phyloP scores from a whole-genome alignment of 2,797 vertebrate genomes.

The Thamnophis elegans region DNA sequence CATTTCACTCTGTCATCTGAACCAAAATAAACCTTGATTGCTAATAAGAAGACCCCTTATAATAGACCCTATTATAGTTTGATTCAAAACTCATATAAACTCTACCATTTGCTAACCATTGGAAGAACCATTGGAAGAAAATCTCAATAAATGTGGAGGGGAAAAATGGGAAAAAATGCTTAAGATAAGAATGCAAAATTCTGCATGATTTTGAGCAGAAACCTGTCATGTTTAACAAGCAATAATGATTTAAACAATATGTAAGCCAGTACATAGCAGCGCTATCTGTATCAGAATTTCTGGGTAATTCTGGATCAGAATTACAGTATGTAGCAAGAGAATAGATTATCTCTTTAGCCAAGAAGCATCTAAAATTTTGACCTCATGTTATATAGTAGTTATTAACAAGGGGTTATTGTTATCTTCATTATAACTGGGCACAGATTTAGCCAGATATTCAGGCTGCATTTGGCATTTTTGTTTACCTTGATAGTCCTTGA shows the following conservation, averaged over 20 bases:
- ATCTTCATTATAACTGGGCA: background rate
- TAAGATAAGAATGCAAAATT: background rate
- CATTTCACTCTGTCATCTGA: background rate
- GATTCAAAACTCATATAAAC: background rate
- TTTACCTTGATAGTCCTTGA: background rate
- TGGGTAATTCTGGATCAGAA: background rate
- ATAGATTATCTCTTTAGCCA: background rate
- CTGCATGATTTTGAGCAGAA: background rate
- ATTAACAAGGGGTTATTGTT: background rate
- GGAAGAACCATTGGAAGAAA: background rate
- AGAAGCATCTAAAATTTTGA: background rate
- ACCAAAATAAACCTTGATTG: background rate
- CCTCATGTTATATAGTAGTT: background rate
- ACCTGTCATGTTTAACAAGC: background rate
- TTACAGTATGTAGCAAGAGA: background rate
- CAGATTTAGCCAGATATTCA: background rate
- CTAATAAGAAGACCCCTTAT: background rate
- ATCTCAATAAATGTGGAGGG: background rate
- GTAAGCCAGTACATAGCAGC: background rate
- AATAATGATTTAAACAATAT: background rate
- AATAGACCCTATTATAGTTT: background rate
- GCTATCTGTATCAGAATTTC: background rate
- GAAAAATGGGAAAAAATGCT: background rate
- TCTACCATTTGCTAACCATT: background rate
- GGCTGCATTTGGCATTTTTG: background rate